Evolutionary conservation across 2,888 invertebrate species (phyloP).

Genomic region (Scrobipalpa atriplicella): DNA sequence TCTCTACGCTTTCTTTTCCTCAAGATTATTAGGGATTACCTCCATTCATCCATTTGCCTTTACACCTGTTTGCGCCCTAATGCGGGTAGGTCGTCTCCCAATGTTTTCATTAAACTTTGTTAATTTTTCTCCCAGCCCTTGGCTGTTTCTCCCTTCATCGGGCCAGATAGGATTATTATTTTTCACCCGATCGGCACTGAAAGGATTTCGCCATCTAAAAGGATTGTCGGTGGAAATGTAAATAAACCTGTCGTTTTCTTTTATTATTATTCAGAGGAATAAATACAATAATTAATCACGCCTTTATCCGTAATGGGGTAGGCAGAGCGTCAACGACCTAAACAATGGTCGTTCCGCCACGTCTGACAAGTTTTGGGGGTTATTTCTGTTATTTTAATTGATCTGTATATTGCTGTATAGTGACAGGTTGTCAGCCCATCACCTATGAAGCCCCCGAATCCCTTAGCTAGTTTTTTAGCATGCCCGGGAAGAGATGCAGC

Average conservation of each 20-base stretch:
- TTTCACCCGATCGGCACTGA: constrained; percentile 27
- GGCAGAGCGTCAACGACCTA: too few species aligned
- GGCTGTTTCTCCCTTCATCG: constrained; percentile 6
- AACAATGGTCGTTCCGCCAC: too few species aligned
- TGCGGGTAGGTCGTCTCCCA: constrained; percentile 40
- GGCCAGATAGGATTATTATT: constrained; percentile 47
- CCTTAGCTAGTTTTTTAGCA: too few species aligned
- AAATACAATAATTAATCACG: background rate
- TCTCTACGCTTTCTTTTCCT: constrained; percentile 32
- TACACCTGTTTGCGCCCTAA: constrained; percentile 57
- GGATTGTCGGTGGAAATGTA: background rate
- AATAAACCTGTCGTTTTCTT: background rate
- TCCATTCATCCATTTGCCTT: constrained; percentile 53
- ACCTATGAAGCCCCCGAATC: too few species aligned
- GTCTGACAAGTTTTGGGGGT: too few species aligned
- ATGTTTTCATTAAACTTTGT: constrained; percentile 76
- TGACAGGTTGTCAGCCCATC: too few species aligned
- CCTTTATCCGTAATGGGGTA: background rate
- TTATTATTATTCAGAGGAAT: too few species aligned
- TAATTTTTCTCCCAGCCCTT: constrained; percentile 54
- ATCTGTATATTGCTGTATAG: too few species aligned
- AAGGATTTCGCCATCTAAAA: constrained; percentile 10
- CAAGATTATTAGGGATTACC: constrained; percentile 45
- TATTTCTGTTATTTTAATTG: too few species aligned
- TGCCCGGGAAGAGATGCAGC: too few species aligned